These are phyloP conservation scores for Pao palembangensis DNA, from an alignment of 2,113 vertebrate genomes.

Conservation along the genomic window DNA sequence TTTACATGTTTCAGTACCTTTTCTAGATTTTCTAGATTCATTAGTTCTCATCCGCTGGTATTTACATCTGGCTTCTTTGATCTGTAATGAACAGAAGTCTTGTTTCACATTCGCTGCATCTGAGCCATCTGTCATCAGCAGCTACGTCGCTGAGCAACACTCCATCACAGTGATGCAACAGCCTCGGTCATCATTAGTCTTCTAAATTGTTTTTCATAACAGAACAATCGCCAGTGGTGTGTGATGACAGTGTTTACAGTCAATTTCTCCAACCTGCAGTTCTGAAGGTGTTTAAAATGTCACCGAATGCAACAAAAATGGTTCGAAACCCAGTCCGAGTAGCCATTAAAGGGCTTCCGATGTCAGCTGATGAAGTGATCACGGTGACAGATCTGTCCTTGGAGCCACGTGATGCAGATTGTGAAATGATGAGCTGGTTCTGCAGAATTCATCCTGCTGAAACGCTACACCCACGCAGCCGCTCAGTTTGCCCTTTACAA, in stretches of 20 bases:
- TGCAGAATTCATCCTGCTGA: neutral
- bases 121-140: too few relatives aligned
- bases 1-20: too few relatives aligned
- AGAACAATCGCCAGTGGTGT: too few relatives aligned
- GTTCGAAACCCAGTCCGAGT: neutral
- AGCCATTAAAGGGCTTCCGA: too few relatives aligned
- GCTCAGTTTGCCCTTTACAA: slow-evolving; percentile 45
- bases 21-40: too few relatives aligned
- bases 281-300: neutral
- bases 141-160: too few relatives aligned
- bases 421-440: slow-evolving; percentile 3
- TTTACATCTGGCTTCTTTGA: too few relatives aligned
- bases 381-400: neutral
- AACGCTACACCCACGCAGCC: neutral
- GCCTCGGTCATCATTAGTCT: too few relatives aligned
- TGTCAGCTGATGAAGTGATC: neutral
- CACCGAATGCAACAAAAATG: neutral
- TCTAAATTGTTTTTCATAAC: neutral
- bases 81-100: too few relatives aligned
- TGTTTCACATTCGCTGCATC: too few relatives aligned
- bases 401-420: neutral
- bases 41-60: too few relatives aligned
- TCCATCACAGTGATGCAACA: neutral
- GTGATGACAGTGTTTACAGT: too few relatives aligned
- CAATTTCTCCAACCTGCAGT: neutral